These are phyloP conservation scores for Sialis fuliginosa DNA, from an alignment of 2,888 invertebrate genomes.

Conservation along the genomic window DNA sequence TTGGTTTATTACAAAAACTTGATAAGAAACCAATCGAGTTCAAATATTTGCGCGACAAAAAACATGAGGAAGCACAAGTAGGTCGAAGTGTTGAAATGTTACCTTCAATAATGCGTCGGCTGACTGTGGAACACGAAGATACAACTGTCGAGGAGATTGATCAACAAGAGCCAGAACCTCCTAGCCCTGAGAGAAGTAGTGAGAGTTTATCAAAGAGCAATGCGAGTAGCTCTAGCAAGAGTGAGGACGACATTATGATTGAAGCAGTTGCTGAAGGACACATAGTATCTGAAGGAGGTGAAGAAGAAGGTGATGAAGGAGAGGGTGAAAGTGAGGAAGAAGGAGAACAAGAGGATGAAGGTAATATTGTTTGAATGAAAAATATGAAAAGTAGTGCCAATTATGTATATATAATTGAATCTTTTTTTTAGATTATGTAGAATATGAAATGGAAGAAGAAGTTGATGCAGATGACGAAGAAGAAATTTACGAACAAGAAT, in stretches of 20 bases:
- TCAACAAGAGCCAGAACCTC: no score
- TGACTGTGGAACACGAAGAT: no score
- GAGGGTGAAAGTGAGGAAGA: conserved; percentile 16
- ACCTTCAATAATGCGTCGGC: background rate
- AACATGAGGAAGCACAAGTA: background rate
- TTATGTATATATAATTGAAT: background rate
- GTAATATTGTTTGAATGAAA: conserved; percentile 12
- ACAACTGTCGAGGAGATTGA: no score
- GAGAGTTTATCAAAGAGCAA: background rate
- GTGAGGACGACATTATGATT: background rate
- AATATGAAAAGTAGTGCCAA: conserved; percentile 7
- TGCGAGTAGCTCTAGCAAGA: background rate
- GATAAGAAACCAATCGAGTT: conserved; percentile 13
- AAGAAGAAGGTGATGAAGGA: conserved; percentile 13
- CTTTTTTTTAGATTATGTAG: no score
- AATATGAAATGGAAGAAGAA: no score
- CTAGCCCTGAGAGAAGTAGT: no score
- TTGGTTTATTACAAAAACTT: conserved; percentile 13
- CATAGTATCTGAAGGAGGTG: background rate
- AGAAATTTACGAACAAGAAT: no score
- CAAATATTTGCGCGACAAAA: background rate
- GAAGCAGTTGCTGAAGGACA: background rate
- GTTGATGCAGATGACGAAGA: no score
- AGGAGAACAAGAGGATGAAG: conserved; percentile 18
- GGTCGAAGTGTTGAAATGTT: background rate